Conservation (phyloP, 1,140 invertebrate genomes). For the Proales similis region DNA sequence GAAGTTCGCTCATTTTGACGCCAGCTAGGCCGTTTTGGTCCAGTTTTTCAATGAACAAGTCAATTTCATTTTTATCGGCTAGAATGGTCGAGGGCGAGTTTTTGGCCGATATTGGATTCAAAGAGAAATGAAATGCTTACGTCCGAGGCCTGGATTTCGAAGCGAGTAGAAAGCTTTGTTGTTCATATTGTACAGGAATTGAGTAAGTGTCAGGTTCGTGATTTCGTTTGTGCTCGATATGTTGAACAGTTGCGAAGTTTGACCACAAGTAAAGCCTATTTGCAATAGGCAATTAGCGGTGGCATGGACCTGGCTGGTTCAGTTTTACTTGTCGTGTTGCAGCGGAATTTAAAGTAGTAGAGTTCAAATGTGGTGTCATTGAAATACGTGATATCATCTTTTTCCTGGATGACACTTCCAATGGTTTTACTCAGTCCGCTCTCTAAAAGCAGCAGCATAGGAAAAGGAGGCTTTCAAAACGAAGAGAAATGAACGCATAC, state of each 20-base stretch:
- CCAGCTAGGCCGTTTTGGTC: not conserved
- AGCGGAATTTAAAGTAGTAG: too few species aligned
- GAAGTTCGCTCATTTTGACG: slow-evolving; percentile 5
- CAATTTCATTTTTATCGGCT: slow-evolving; percentile 17
- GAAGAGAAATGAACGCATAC: too few species aligned
- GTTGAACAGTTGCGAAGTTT: slow-evolving; percentile 2
- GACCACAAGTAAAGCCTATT: slow-evolving; percentile 9
- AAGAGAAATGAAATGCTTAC: not conserved
- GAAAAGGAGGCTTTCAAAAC: too few species aligned
- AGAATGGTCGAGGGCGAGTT: not conserved
- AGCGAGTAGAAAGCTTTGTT: not conserved
- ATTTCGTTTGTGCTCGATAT: slow-evolving; percentile 7
- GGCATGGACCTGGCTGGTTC: too few species aligned
- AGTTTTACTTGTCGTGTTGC: too few species aligned
- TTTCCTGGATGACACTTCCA: too few species aligned
- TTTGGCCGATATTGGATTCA: not conserved
- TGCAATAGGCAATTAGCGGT: too few species aligned
- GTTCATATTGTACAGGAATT: slow-evolving; percentile 15
- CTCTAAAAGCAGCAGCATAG: too few species aligned
- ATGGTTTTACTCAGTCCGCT: too few species aligned
- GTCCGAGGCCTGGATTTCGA: not conserved
- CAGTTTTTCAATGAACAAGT: not conserved
- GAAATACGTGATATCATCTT: too few species aligned
- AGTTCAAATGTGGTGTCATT: too few species aligned
- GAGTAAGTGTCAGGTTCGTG: not conserved